These are phyloP conservation scores for Maconellicoccus hirsutus DNA, from an alignment of 1,140 invertebrate species.

Conservation along the genomic window DNA sequence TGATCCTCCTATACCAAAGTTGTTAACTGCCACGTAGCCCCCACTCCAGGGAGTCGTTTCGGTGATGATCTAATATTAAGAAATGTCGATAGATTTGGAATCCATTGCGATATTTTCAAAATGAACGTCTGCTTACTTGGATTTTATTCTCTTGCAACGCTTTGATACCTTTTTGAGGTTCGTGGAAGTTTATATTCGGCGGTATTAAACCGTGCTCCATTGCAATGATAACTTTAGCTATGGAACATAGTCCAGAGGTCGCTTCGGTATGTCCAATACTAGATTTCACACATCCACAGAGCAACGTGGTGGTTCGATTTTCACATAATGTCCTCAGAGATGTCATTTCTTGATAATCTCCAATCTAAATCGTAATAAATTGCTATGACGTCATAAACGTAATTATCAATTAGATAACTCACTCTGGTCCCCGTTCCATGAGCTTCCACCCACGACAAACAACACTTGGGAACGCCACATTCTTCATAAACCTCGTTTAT, in stretches of 20 bases:
- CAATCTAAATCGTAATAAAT: constrained; percentile 31
- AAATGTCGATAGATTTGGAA: no score
- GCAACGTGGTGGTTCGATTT: constrained; percentile 40
- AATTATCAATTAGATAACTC: no score
- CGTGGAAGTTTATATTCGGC: constrained; percentile 31
- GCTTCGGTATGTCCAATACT: constrained; percentile 66
- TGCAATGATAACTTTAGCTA: constrained; percentile 41
- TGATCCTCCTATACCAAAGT: constrained; percentile 56
- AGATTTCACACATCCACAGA: constrained; percentile 61
- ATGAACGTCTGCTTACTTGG: background rate
- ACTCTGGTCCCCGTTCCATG: constrained; percentile 37
- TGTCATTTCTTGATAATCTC: constrained; percentile 52
- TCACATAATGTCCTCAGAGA: constrained; percentile 50
- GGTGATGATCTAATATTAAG: constrained; percentile 36
- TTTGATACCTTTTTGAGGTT: constrained; percentile 23
- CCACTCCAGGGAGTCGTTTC: constrained; percentile 43
- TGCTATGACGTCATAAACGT: background rate
- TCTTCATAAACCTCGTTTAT: constrained; percentile 24
- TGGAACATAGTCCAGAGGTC: constrained; percentile 45
- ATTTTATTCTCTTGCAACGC: background rate
- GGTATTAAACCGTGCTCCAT: constrained; percentile 30
- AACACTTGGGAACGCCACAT: constrained; percentile 43
- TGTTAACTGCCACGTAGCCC: constrained; percentile 48
- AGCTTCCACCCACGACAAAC: constrained; percentile 33
- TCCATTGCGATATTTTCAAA: no score